Base-by-base conservation (phyloP, 2,797 vertebrate species). In the Erpetoichthys calabaricus region DNA sequence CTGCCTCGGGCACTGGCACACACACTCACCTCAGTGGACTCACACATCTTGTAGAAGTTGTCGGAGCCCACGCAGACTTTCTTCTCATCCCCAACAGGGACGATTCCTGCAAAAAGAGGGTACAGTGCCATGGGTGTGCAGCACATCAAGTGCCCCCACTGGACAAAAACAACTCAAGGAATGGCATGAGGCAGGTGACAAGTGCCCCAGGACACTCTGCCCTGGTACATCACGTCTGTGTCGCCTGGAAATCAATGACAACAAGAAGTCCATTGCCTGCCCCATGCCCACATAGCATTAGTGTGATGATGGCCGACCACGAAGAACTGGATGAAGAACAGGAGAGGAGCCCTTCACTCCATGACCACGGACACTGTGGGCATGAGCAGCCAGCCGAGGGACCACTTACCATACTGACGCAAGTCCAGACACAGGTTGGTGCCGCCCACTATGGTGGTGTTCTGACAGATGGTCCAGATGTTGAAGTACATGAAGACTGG, bases 401-500 rank as follows among this genome's bases (percentile, higher is more conserved):
- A 25, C 25, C 25, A 75, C 87, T 3, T 79, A 99, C 95, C 94
- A 58, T 94, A 99, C 67, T 97, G 95, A 70, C 95, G 94, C 45
- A 94, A 92, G 65, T 99, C 94, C 79, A 98, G 65, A 78, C 95
- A 99, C 70, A 99, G 83, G 45, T 82, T 84, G 8, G 86, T 78
- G 55, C 89, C 90, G 49, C 91, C 89, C 66, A 91, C 83, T 45
- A 87, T 56, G 0, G 94, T 98, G 44, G 85, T 79, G 55, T 98
- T 98, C 73, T 91, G 88, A 80, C 95, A 99, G 71, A 99, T 91
- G 67, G 88, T 95, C 95, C 95, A 99, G 77, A 99, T 88, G 68
- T 97, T 99, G 81, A 98, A 98, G 73, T 98, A 99, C 81, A 97
- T 93, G 67, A 94, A 99, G 75, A 99, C 95, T 0, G 95, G 95